A percentile compares a stretch with the other conserved stretches of the same genome.
phyloP scores from a whole-genome alignment of 1,140 invertebrate species.

The Dreissena rostriformis region DNA sequence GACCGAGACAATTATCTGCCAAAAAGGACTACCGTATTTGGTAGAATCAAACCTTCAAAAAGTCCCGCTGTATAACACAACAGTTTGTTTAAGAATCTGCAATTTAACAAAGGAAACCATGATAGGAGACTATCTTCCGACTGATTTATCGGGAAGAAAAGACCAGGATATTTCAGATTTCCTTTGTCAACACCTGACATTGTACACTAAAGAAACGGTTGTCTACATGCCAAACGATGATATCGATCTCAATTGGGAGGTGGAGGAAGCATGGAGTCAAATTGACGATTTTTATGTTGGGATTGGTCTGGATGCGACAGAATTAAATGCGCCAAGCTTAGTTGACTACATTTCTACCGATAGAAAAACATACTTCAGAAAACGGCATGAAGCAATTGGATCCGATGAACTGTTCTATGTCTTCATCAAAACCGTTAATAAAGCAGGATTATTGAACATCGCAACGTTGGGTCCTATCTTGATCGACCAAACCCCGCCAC shows the following conservation, averaged over 20 bases:
- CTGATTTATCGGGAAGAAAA: neutral
- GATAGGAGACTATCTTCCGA: constrained; percentile 2
- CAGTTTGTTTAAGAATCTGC: neutral
- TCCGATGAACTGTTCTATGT: constrained; percentile 53
- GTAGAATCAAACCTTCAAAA: constrained; percentile 21
- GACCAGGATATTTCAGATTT: neutral
- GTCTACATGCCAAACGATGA: constrained; percentile 59
- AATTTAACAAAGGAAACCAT: neutral
- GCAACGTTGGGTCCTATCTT: constrained; percentile 61
- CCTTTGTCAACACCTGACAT: neutral
- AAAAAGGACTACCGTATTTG: constrained; percentile 40
- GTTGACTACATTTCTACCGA: constrained; percentile 36
- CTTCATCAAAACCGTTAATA: constrained; percentile 60
- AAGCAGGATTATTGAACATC: constrained; percentile 53
- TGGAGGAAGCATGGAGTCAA: constrained; percentile 52
- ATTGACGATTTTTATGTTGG: constrained; percentile 59
- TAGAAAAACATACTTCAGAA: constrained; percentile 23
- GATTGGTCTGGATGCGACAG: constrained; percentile 16
- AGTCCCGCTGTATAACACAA: neutral
- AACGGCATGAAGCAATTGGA: constrained; percentile 51
- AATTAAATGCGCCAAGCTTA: constrained; percentile 25
- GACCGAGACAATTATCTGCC: constrained; percentile 38
- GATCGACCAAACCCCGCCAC: constrained; percentile 65
- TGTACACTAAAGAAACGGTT: neutral
- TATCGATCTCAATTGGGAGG: constrained; percentile 41